Base-by-base conservation (phyloP, 23 tunicate species). In the Phallusia fumigata region DNA sequence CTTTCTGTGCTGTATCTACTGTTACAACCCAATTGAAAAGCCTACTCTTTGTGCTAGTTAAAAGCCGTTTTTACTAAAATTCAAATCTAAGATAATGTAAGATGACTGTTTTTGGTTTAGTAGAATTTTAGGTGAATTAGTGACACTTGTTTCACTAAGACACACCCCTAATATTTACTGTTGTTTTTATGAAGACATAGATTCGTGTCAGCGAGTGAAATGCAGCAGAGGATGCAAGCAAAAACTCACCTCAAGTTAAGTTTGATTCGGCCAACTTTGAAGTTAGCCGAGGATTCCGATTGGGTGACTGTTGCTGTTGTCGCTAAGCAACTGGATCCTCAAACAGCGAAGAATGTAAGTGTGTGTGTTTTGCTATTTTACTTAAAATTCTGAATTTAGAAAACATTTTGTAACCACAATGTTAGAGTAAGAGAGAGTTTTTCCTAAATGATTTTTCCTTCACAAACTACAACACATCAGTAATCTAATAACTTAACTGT, bases 241-340 rank as follows among this genome's bases (percentile, higher is more conserved):
- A 94, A 94, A 65, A 36, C 73, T 0, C 79, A 45, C 84, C 49
- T 94, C 19, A 85, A 86, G 35, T 58, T 83, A 0, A 52, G 87
- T 26, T 64, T 85, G 47, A 85, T 94, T 13, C 86, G 91, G 0
- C 83, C 90, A 24, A 85, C 90, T 0, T 64, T 79, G 80, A 89
- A 82, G 40, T 32, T 86, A 33, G 31, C 85, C 5, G 94, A 83
- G 50, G 86, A 94, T 32, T 82, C 45, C 0, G 98, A 94, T 65
- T 94, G 98, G 98, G 94, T 89, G 50, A 94, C 98, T 3, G 79
- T 94, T 79, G 98, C 91, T 19, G 90, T 88, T 0, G 90, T 94
- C 53, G 84, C 91, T 35, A 94, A 89, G 58, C 88, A 89, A 76
- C 35, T 89, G 69, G 91, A 94, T 44, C 94, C 95, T 13, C 98